Conservation (phyloP, 1,140 invertebrate species). For the Caenorhabditis brenneri region DNA sequence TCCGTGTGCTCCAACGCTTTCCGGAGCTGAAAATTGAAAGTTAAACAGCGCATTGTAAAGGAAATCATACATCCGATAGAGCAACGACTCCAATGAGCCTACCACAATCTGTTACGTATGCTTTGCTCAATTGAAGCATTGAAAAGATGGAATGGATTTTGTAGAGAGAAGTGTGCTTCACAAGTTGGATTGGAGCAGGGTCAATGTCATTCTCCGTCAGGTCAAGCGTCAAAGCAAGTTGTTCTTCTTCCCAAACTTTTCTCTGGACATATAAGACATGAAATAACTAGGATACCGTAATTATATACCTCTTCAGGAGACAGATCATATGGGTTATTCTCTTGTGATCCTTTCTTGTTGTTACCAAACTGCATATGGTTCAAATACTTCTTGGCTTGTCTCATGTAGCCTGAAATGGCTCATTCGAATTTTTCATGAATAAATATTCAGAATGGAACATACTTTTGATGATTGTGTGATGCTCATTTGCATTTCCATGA, state of each 20-base stretch:
- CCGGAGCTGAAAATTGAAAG: slow-evolving; percentile 57
- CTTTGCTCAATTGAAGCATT: slow-evolving; percentile 91
- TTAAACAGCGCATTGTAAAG: background rate
- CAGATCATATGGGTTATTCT: slow-evolving; percentile 63
- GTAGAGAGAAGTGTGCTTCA: slow-evolving; percentile 90
- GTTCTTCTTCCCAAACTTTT: slow-evolving; percentile 66
- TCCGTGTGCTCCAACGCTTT: slow-evolving; percentile 47
- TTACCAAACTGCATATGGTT: slow-evolving; percentile 52
- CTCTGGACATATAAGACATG: slow-evolving; percentile 48
- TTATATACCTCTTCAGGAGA: slow-evolving; percentile 61
- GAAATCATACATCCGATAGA: slow-evolving; percentile 83
- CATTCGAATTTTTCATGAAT: background rate
- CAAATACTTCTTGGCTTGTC: slow-evolving; percentile 64
- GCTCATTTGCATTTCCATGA: slow-evolving; percentile 20
- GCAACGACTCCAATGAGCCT: slow-evolving; percentile 92
- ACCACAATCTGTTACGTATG: slow-evolving; percentile 96
- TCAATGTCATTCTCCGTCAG: slow-evolving; percentile 89
- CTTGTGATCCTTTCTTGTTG: slow-evolving; percentile 56
- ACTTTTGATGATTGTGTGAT: slow-evolving; percentile 45
- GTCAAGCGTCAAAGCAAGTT: slow-evolving; percentile 80
- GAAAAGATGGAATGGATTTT: slow-evolving; percentile 96
- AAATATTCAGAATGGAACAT: background rate
- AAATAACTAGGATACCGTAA: background rate
- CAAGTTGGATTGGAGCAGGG: slow-evolving; percentile 96
- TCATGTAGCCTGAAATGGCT: slow-evolving; percentile 63